Evolutionary conservation across 2,888 invertebrate genomes (phyloP).

Genomic region (Eumacrocentrus americanus): DNA sequence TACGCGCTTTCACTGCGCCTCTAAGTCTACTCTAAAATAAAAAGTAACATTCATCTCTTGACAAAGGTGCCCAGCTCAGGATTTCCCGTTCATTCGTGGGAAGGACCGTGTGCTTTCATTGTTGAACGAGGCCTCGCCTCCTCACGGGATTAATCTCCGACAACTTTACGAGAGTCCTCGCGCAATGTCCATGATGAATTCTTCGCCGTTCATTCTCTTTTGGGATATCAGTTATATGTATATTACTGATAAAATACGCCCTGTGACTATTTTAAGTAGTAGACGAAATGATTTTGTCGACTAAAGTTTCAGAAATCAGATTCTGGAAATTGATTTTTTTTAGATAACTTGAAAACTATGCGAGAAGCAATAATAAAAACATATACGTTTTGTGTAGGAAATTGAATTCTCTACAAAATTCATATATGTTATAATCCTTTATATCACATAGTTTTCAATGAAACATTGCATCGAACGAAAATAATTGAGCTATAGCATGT

Average conservation of each 20-base stretch:
- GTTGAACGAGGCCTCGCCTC: slow-evolving; percentile 28
- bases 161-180: slow-evolving; percentile 30
- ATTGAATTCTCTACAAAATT: too few species aligned
- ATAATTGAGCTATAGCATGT: too few species aligned
- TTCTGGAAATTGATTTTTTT: neutral
- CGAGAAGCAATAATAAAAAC: too few species aligned
- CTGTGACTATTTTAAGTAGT: too few species aligned
- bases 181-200: slow-evolving; percentile 30
- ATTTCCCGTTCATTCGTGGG: slow-evolving; percentile 34
- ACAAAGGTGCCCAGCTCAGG: slow-evolving; percentile 24
- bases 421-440: too few species aligned
- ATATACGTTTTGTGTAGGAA: too few species aligned
- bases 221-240: neutral
- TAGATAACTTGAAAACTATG: neutral
- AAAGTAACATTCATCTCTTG: slow-evolving; percentile 30
- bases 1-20: slow-evolving; percentile 16
- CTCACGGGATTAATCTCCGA: slow-evolving; percentile 32
- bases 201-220: slow-evolving; percentile 26
- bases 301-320: too few species aligned
- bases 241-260: neutral
- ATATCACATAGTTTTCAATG: too few species aligned
- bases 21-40: slow-evolving; percentile 4
- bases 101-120: slow-evolving; percentile 29
- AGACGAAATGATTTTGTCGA: too few species aligned
- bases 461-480: too few species aligned